Evolutionary conservation across 2,113 vertebrate genomes (phyloP).

Genomic region (Poecilia latipinna): DNA sequence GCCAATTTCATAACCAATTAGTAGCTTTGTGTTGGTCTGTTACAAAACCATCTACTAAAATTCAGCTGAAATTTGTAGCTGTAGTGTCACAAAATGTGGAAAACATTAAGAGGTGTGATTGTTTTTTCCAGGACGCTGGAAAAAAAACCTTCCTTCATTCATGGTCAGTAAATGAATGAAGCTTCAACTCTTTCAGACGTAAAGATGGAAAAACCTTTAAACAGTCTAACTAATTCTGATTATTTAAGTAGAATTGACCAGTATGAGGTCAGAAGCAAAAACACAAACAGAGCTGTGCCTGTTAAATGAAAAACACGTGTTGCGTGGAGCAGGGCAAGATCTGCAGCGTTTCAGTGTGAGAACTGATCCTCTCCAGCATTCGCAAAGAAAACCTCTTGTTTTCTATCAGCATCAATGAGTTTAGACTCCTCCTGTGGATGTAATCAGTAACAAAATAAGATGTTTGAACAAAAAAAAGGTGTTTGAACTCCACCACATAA

Average conservation of each 20-base stretch:
- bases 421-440: slow-evolving; percentile 29
- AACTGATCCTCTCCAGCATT: slow-evolving; percentile 39
- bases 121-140: neutral
- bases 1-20: too few species aligned
- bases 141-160: neutral
- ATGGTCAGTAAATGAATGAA: neutral
- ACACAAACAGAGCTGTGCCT: neutral
- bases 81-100: neutral
- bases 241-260: neutral
- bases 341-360: slow-evolving; percentile 28
- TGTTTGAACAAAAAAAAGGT: slow-evolving; percentile 19
- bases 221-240: neutral
- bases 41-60: neutral
- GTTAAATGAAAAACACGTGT: slow-evolving; percentile 10
- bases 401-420: slow-evolving; percentile 42
- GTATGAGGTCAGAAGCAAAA: neutral
- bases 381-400: slow-evolving; percentile 22
- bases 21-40: too few species aligned
- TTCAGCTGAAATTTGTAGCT: too few species aligned
- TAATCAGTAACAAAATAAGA: slow-evolving; percentile 12
- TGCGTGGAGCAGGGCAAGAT: neutral
- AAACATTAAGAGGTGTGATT: neutral
- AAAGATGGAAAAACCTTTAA: neutral
- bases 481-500: slow-evolving; percentile 19
- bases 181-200: neutral